Evolutionary conservation across 2,888 invertebrate genomes (phyloP), one percentile per base, ranked within the genome.

Genomic region (Melolontha melolontha): DNA sequence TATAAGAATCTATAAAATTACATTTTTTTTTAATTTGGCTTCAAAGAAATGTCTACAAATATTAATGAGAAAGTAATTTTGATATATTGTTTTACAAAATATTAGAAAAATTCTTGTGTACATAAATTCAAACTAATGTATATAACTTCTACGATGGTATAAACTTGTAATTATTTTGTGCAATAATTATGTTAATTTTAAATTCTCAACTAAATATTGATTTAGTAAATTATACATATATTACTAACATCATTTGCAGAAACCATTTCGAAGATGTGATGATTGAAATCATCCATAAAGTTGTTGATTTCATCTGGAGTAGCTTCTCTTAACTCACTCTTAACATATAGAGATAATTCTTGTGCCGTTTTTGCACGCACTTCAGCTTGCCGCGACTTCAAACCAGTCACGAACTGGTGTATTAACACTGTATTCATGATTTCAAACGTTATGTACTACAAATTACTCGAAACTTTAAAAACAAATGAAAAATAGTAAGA

Each of bases 231-330:
- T 22, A 22, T 57, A 54, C 2, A 16, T 27, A 10, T 57, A n/a
- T n/a, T n/a, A 57, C 57, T 57, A 44, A 93, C 91, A 81, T 98
- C 97, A 51, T 92, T 90, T 75, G 95, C 94, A 11, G 95, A 94
- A 1, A 97, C 95, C 97, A 98, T 96, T 82, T 96, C 95, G 81
- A 95, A 95, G 73, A 98, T 97, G 79, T 96, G 94, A 79, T 95
- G 94, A 81, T 97, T 97, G 80, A 97, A 96, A 74, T 95, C 95
- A 81, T 98, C 97, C 83, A 97, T 91, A 81, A 98, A 97, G 70
- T 90, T 87, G 22, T 93, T 92, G 72, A 96, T 89, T 79, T 97
- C 97, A 80, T 97, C 97, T 68, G 92, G 91, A 0, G 95, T 92
- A 75, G 95, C 93, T 84, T 96, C 96, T 5, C 95, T 89, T 55